Percentiles rank a stretch among this genome's conserved stretches.
These are phyloP conservation scores for Cherax destructor DNA, from an alignment of 1,140 invertebrate genomes.

Conservation along the genomic window DNA sequence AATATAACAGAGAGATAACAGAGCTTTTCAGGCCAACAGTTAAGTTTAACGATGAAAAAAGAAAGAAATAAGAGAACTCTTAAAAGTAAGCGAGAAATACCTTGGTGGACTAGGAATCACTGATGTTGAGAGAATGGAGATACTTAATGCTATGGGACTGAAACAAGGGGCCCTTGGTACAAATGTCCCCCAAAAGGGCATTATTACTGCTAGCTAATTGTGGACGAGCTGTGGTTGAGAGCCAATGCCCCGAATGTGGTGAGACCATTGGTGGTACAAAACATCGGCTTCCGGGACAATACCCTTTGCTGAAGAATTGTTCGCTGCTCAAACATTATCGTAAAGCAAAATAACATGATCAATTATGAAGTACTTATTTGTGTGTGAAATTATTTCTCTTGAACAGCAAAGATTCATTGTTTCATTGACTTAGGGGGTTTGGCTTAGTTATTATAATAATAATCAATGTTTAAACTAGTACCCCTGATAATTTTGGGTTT, in stretches of 20 bases:
- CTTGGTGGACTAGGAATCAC: conserved; percentile 74
- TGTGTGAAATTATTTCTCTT: too few species aligned
- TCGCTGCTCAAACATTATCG: too few species aligned
- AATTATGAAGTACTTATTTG: background rate
- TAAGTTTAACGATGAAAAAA: background rate
- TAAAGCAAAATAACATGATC: too few species aligned
- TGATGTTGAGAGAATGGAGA: conserved; percentile 78
- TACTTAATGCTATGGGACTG: conserved; percentile 81
- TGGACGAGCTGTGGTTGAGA: conserved; percentile 81
- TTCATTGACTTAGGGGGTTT: too few species aligned
- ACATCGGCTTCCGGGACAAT: conserved; percentile 74
- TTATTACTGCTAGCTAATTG: conserved; percentile 83
- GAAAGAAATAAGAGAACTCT: too few species aligned
- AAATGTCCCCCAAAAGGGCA: conserved; percentile 87
- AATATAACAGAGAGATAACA: background rate
- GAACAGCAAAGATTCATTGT: too few species aligned
- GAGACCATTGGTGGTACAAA: conserved; percentile 80
- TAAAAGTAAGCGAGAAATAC: too few species aligned
- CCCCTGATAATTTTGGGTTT: too few species aligned
- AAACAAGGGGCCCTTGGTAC: conserved; percentile 80
- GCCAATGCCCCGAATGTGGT: conserved; percentile 81
- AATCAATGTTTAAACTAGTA: too few species aligned
- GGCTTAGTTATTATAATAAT: too few species aligned
- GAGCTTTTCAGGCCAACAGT: conserved; percentile 15
- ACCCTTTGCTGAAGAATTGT: too few species aligned